Percentiles rank a stretch among this genome's conserved stretches.
These are phyloP conservation scores for Trichomalopsis sarcophagae DNA, from an alignment of 1,140 invertebrate species.

Conservation along the genomic window DNA sequence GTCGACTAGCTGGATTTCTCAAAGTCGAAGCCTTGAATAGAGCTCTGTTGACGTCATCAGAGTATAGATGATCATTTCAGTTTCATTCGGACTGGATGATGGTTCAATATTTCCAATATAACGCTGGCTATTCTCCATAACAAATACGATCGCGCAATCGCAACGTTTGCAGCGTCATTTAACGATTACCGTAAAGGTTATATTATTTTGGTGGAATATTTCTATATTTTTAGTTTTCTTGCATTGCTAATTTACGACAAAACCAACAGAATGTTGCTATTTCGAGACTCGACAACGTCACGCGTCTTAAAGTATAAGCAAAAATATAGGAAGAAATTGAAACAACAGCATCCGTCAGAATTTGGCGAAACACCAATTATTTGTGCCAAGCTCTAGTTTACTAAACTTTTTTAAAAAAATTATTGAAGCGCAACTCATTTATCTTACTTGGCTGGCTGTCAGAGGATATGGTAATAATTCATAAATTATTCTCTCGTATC, in stretches of 20 bases:
- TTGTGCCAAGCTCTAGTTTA: not conserved
- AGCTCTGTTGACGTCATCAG: too few species aligned
- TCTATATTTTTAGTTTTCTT: not conserved
- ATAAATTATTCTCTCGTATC: too few species aligned
- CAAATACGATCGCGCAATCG: not conserved
- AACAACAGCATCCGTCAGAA: not conserved
- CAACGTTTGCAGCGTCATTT: not conserved
- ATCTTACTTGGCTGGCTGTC: not conserved
- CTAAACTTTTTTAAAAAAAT: not conserved
- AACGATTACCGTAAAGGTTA: too few species aligned
- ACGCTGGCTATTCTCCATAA: too few species aligned
- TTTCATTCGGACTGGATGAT: too few species aligned
- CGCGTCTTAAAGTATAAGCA: not conserved
- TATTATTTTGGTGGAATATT: too few species aligned
- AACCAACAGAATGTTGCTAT: not conserved
- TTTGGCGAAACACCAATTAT: not conserved
- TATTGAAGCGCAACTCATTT: not conserved
- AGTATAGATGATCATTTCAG: too few species aligned
- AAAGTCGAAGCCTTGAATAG: not conserved
- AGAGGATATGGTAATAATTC: not conserved
- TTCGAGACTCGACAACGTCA: not conserved
- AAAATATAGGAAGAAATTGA: not conserved
- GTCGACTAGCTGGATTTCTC: not conserved
- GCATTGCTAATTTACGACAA: not conserved
- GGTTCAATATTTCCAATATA: not conserved